These are phyloP conservation scores for Nycticorax nycticorax DNA, from an alignment of 2,113 vertebrate genomes.

Conservation along the genomic window DNA sequence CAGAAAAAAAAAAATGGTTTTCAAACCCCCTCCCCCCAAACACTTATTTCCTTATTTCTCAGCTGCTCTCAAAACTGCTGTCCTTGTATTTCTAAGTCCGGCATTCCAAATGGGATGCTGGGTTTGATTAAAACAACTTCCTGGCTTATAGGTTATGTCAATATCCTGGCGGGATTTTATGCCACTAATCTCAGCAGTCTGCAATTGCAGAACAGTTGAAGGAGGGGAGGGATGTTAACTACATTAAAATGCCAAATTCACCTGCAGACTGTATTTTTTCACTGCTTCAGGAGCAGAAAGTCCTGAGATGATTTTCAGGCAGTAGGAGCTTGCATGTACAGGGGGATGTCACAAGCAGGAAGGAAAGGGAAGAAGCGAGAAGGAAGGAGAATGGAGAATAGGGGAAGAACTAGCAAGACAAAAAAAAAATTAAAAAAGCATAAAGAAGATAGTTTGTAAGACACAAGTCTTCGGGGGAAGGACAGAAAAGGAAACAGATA, in stretches of 20 bases:
- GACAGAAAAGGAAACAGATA: background rate
- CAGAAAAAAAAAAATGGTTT: background rate
- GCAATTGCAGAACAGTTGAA: background rate
- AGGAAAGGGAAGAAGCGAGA: background rate
- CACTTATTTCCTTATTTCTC: conserved; percentile 37
- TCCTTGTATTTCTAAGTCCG: conserved; percentile 43
- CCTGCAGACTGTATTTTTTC: conserved; percentile 7
- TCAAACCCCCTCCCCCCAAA: background rate
- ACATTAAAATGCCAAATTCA: conserved; percentile 47
- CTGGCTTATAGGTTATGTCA: conserved; percentile 46
- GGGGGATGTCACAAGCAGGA: background rate
- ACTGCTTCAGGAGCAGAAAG: background rate
- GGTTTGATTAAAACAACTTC: conserved; percentile 66
- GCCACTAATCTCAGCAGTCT: conserved; percentile 51
- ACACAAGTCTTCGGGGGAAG: background rate
- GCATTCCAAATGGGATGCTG: conserved; percentile 51
- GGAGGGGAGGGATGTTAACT: conserved; percentile 4
- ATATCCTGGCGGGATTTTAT: conserved; percentile 58
- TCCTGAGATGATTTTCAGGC: conserved; percentile 5
- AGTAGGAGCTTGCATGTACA: background rate
- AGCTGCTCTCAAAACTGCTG: conserved; percentile 46
- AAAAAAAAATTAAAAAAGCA: background rate
- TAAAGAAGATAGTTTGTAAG: background rate
- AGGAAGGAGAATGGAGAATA: background rate
- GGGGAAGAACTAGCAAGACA: background rate